A percentile compares a stretch with the other conserved stretches of the same genome.
Conservation (phyloP, 2,888 invertebrate species). For the Melanostoma scalare region DNA sequence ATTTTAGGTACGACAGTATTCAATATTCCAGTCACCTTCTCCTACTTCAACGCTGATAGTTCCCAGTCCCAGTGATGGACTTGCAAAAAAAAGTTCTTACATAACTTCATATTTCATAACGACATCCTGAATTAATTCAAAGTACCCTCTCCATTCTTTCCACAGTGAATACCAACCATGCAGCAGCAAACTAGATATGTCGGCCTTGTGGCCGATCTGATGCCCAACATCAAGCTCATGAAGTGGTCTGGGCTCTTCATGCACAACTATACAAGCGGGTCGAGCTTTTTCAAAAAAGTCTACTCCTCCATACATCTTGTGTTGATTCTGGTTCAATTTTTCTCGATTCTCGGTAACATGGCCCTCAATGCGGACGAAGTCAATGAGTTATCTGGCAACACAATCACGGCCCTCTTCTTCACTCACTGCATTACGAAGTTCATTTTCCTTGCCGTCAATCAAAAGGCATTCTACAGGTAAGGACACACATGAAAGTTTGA, state of each 20-base stretch:
- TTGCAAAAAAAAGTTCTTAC: too few relatives aligned
- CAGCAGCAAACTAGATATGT: conserved; percentile 76
- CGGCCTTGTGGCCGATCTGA: conserved; percentile 91
- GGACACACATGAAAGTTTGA: conserved; percentile 38
- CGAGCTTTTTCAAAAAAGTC: conserved; percentile 84
- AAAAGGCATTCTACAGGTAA: conserved; percentile 89
- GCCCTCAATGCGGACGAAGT: conserved; percentile 89
- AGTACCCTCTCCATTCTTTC: too few relatives aligned
- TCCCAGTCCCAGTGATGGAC: too few relatives aligned
- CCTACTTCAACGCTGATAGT: too few relatives aligned
- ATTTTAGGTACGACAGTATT: too few relatives aligned
- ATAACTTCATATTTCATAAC: too few relatives aligned
- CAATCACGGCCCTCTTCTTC: conserved; percentile 92
- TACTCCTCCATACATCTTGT: conserved; percentile 86
- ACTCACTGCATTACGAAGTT: conserved; percentile 90
- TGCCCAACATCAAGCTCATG: conserved; percentile 92
- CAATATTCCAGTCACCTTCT: too few relatives aligned
- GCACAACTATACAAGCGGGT: conserved; percentile 89
- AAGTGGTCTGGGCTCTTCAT: conserved; percentile 90
- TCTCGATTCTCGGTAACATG: conserved; percentile 86
- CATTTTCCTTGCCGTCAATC: conserved; percentile 87
- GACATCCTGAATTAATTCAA: too few relatives aligned
- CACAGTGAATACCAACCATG: background rate
- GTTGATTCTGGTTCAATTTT: conserved; percentile 85
- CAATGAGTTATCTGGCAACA: conserved; percentile 89